Base-by-base conservation (phyloP, 2,113 vertebrate species). In the Phrynosoma platyrhinos region DNA sequence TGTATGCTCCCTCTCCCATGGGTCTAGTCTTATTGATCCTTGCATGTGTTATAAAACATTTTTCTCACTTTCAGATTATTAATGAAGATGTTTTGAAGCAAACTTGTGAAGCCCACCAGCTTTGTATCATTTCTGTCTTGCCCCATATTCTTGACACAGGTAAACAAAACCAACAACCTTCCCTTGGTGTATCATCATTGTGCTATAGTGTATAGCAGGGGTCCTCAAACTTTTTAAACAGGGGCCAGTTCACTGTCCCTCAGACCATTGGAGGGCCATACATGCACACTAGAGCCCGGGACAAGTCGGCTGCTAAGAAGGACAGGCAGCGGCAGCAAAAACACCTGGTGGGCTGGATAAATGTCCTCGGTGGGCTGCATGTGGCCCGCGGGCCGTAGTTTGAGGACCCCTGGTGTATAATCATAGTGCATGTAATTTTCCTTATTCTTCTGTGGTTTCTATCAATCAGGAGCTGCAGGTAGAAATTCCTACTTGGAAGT, bases 111-210 rank as follows among this genome's bases (percentile, higher is more conserved):
- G 98, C 98, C 87, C 98, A 98, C 87, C 98, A 99, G 97, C 95
- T 99, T 83, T 99, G 99, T 64, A 96, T 99, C 0, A 98, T 99
- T 82, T 97, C 96, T 5, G 98, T 99, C 76, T 95, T 99, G 93
- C 99, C 99, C 27, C 98, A 99, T 89, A 99, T 99, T 93, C 97
- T 99, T 30, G 99, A 99, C 90, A 99, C 99, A 40, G 99, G 99
- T 99, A 95, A 78, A 23, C 40, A 40, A 85, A 7, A 36, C 52
- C 0, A 0, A 12, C 2, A 0, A 36, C 36, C 36, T 36, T 36
- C 36, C 36, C 9, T 47, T 71, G 69, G 27, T 20, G 4, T n/a
- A 30, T 74, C 32, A 66, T 69, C 53, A 52, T 3, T 42, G 79
- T 30, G 55, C 42, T 25, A 47, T 47, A 47, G 5, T 18, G 7